Percentiles rank a stretch among this genome's conserved stretches.
Evolutionary conservation across 2,888 invertebrate genomes (phyloP).

Genomic region (Brenthis ino): DNA sequence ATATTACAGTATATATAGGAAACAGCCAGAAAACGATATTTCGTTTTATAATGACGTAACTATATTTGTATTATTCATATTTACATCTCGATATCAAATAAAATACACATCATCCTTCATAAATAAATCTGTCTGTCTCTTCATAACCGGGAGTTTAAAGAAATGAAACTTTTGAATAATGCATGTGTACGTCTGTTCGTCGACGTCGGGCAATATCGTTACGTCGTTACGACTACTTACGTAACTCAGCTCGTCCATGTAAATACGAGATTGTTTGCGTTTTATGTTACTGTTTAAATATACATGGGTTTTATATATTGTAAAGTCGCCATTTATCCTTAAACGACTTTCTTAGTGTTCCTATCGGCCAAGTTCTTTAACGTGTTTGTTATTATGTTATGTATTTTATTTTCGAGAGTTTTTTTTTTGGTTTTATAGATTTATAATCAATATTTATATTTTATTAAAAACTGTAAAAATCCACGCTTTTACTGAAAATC

Average conservation of each 20-base stretch:
- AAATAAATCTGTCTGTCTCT: slow-evolving; percentile 48
- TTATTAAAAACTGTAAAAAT: too few species aligned
- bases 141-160: slow-evolving; percentile 56
- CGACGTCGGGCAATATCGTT: slow-evolving; percentile 50
- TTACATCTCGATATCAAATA: slow-evolving; percentile 7
- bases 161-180: slow-evolving; percentile 64
- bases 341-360: background rate
- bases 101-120: slow-evolving; percentile 35
- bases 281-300: slow-evolving; percentile 7
- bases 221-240: slow-evolving; percentile 44
- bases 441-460: too few species aligned
- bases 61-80: slow-evolving; percentile 1
- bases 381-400: too few species aligned
- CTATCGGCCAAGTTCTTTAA: too few species aligned
- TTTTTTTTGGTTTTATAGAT: too few species aligned
- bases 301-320: slow-evolving; percentile 10
- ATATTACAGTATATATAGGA: too few species aligned
- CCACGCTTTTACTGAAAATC: too few species aligned
- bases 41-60: slow-evolving; percentile 1
- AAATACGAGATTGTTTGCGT: slow-evolving; percentile 21
- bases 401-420: too few species aligned
- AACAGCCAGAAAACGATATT: background rate
- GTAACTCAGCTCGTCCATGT: slow-evolving; percentile 33
- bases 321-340: background rate
- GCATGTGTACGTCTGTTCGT: slow-evolving; percentile 46